Conservation (phyloP, 1,140 invertebrate species). For the Caerostris extrusa region DNA sequence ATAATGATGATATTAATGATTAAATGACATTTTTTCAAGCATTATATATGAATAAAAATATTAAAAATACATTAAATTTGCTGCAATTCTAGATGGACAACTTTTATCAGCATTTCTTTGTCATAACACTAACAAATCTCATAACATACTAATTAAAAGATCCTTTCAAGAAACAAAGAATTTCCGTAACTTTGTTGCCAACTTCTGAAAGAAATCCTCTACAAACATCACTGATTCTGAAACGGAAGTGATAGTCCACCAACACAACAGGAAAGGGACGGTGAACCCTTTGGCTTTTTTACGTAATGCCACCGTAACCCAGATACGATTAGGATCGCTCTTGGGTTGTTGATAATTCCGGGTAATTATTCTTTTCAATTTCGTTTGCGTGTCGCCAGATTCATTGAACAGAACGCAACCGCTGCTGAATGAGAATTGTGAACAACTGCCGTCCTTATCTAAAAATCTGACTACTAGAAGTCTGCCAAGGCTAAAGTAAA, state of each 20-base stretch:
- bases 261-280: neutral
- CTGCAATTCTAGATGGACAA: too few relatives aligned
- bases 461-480: too few relatives aligned
- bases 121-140: too few relatives aligned
- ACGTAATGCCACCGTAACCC: constrained; percentile 1
- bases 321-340: constrained; percentile 5
- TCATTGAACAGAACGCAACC: neutral
- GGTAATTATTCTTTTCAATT: constrained; percentile 10
- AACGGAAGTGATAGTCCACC: neutral
- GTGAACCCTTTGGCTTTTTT: neutral
- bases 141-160: too few relatives aligned
- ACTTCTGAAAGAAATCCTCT: neutral
- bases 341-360: too few relatives aligned
- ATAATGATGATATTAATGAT: too few relatives aligned
- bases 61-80: too few relatives aligned
- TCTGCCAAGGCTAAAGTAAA: too few relatives aligned
- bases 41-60: too few relatives aligned
- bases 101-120: too few relatives aligned
- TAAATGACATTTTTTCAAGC: too few relatives aligned
- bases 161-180: too few relatives aligned
- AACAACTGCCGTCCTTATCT: neutral
- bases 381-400: constrained; percentile 5
- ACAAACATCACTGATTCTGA: neutral
- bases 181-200: neutral
- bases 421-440: neutral